Evolutionary conservation across 1,140 invertebrate species (phyloP).

Genomic region (Druon quercuslanigerum): DNA sequence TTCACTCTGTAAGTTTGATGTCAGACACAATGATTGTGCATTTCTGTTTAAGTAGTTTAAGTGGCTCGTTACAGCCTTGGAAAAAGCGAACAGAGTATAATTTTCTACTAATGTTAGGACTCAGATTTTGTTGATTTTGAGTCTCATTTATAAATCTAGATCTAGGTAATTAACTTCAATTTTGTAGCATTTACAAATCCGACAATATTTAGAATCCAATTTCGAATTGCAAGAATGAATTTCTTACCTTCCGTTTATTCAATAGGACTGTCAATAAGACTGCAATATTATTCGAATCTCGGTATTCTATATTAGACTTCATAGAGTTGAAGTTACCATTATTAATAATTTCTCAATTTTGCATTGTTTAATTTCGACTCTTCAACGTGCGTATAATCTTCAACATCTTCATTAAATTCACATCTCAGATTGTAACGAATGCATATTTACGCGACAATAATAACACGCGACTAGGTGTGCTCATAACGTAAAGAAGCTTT

Average conservation of each 20-base stretch:
- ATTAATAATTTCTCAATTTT: too few relatives aligned
- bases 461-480: not conserved
- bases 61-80: constrained; percentile 29
- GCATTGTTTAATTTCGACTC: too few relatives aligned
- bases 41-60: constrained; percentile 18
- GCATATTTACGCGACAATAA: not conserved
- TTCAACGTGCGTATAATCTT: too few relatives aligned
- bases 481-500: not conserved
- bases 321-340: not conserved
- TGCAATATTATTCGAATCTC: constrained; percentile 3
- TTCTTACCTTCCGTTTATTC: not conserved
- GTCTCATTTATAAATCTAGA: not conserved
- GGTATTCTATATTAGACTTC: not conserved
- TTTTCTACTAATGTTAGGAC: constrained; percentile 9
- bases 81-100: constrained; percentile 26
- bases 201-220: not conserved
- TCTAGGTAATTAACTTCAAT: not conserved
- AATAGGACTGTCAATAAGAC: not conserved
- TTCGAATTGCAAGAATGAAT: not conserved
- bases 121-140: constrained; percentile 5
- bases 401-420: too few relatives aligned
- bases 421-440: not conserved
- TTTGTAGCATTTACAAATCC: not conserved
- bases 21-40: constrained; percentile 4
- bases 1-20: constrained; percentile 4